Evolutionary conservation across 1,140 invertebrate genomes (phyloP), one percentile per base, ranked within the genome.

Genomic region (Diorhabda elongata): DNA sequence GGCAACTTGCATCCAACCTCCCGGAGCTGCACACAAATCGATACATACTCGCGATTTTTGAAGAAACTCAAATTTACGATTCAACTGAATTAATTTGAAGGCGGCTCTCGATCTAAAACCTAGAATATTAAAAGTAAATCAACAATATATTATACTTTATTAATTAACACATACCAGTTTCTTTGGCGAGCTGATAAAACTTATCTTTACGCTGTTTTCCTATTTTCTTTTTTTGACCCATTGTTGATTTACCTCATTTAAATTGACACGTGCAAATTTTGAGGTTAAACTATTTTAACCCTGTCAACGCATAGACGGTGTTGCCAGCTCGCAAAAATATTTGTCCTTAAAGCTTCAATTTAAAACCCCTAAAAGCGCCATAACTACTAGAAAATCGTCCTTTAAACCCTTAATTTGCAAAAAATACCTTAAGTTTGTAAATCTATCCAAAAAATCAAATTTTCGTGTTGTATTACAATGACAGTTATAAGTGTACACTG

Each of bases 1-100:
- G 58, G 97, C 97, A n/a, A 99, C 98, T 85, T 99, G 98, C 89
- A 99, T 95, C 98, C 98, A 99, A 77, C 98, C 98, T 81, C 98
- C 98, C 5, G 98, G 98, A 5, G 98, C 98, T 26, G 98, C 98
- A 84, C 98, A 99, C 56, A 99, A 84, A 88, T 99, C 98, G 71
- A 99, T 89, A 72, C 96, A 93, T 85, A 99, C 95, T 86, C 94
- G 86, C 6, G 96, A 95, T 77, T 92, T 93, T 87, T 99, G 95
- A 2, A 99, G 83, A 84, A 99, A 99, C 69, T 97, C 93, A 85
- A 96, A 99, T 81, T 98, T 98, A 74, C 97, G 85, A 82, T 99
- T 99, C 44, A 99, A 80, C 80, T 99, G 98, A 69, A 99, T 95
- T 72, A 99, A 89, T 78, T 99, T 99, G 82, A 99, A 99, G 42